These are phyloP conservation scores for Nothoprocta perdicaria DNA, from an alignment of 2,113 vertebrate species.

Conservation along the genomic window DNA sequence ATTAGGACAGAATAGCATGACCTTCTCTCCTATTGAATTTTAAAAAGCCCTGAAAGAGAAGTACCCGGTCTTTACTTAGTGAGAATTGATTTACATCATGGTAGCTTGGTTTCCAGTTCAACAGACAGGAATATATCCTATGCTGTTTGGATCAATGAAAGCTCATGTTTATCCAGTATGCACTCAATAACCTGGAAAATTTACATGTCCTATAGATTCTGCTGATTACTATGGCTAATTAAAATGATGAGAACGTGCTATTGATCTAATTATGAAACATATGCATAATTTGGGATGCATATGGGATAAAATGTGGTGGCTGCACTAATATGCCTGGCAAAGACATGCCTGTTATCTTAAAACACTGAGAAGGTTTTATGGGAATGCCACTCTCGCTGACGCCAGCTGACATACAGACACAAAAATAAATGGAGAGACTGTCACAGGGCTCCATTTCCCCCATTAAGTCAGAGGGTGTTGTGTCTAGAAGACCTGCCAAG, in stretches of 20 bases:
- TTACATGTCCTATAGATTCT: conserved; percentile 45
- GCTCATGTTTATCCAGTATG: not conserved
- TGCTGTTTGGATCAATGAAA: conserved; percentile 63
- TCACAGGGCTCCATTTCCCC: conserved; percentile 21
- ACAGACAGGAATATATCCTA: conserved; percentile 47
- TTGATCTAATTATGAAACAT: conserved; percentile 53
- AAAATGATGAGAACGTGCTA: conserved; percentile 41
- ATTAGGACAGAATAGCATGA: conserved; percentile 60
- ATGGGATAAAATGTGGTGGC: not conserved
- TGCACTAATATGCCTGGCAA: not conserved
- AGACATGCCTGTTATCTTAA: not conserved
- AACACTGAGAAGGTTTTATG: not conserved
- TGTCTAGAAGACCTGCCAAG: conserved; percentile 12
- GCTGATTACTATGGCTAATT: conserved; percentile 49
- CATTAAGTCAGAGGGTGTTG: conserved; percentile 34
- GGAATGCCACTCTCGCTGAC: not conserved
- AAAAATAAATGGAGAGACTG: conserved; percentile 27
- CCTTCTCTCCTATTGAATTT: conserved; percentile 71
- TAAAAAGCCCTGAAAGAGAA: conserved; percentile 68
- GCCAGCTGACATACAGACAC: not conserved
- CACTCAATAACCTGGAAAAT: conserved; percentile 35
- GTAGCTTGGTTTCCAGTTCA: conserved; percentile 64
- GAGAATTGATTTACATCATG: conserved; percentile 68
- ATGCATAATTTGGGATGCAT: conserved; percentile 1
- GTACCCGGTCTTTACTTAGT: conserved; percentile 57